Evolutionary conservation across 2,888 invertebrate genomes (phyloP).

Genomic region (Microctonus brassicae): DNA sequence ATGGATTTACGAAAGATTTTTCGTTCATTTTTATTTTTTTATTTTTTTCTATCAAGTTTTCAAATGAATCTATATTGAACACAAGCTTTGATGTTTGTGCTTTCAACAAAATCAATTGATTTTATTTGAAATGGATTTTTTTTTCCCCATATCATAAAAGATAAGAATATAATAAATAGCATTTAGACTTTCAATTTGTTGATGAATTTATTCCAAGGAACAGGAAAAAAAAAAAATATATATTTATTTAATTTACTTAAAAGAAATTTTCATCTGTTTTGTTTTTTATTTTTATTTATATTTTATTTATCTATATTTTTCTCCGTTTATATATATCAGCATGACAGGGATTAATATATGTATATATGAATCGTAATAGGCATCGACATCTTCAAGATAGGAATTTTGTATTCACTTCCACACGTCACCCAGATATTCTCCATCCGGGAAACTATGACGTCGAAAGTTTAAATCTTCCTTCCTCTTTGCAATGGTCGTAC

Average conservation of each 20-base stretch:
- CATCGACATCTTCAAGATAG: background rate
- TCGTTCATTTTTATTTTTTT: background rate
- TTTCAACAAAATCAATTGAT: background rate
- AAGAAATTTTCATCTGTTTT: too few relatives aligned
- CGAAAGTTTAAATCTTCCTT: conserved; percentile 32
- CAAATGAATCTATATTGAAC: background rate
- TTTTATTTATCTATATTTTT: background rate
- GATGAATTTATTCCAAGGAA: too few relatives aligned
- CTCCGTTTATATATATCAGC: too few relatives aligned
- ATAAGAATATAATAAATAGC: too few relatives aligned
- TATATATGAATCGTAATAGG: background rate
- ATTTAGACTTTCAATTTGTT: too few relatives aligned
- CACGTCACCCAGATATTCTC: conserved; percentile 30
- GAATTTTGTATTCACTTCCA: conserved; percentile 34
- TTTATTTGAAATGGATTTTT: background rate
- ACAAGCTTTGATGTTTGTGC: background rate
- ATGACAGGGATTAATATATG: background rate
- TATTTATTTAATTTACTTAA: too few relatives aligned
- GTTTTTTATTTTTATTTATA: too few relatives aligned
- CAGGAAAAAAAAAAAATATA: too few relatives aligned
- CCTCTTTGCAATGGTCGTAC: conserved; percentile 10
- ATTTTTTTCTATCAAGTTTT: background rate
- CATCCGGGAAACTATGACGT: conserved; percentile 29
- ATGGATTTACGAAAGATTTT: conserved; percentile 9
- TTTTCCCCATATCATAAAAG: background rate